A percentile compares a stretch with the other conserved stretches of the same genome.
These are phyloP conservation scores for Selene dorsalis DNA, from an alignment of 2,797 vertebrate species.

Conservation along the genomic window DNA sequence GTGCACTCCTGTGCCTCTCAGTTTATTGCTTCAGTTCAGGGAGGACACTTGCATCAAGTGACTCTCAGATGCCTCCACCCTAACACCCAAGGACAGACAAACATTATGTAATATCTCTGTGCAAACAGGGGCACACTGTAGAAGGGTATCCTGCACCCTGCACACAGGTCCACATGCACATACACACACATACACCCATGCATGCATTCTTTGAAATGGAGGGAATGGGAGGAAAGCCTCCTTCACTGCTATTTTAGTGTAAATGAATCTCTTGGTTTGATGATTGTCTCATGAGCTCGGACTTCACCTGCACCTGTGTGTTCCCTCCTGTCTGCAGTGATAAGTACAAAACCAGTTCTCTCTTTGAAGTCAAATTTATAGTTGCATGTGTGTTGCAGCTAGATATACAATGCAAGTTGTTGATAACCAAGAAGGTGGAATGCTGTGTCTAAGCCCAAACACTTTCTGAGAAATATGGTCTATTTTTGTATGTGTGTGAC, in stretches of 20 bases:
- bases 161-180: background rate
- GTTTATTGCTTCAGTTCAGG: conserved; percentile 23
- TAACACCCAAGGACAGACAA: conserved; percentile 39
- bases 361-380: background rate
- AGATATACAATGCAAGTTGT: conserved; percentile 8
- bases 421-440: conserved; percentile 5
- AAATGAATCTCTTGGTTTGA: conserved; percentile 20
- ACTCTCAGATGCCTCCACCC: conserved; percentile 42
- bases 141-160: background rate
- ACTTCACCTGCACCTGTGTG: background rate
- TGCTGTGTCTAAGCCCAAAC: background rate
- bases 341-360: background rate
- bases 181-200: background rate
- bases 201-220: conserved; percentile 3
- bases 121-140: conserved; percentile 31
- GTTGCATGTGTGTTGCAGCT: conserved; percentile 23
- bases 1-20: conserved; percentile 2
- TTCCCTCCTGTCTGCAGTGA: background rate
- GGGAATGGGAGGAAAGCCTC: conserved; percentile 11
- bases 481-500: conserved; percentile 14
- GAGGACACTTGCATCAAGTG: conserved; percentile 10
- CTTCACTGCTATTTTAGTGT: conserved; percentile 21
- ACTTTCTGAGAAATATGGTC: background rate
- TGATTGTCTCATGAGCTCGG: conserved; percentile 3
- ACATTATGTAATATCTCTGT: conserved; percentile 53